Conservation (phyloP, 2,113 vertebrate genomes). For the Hemibates koningsi region DNA sequence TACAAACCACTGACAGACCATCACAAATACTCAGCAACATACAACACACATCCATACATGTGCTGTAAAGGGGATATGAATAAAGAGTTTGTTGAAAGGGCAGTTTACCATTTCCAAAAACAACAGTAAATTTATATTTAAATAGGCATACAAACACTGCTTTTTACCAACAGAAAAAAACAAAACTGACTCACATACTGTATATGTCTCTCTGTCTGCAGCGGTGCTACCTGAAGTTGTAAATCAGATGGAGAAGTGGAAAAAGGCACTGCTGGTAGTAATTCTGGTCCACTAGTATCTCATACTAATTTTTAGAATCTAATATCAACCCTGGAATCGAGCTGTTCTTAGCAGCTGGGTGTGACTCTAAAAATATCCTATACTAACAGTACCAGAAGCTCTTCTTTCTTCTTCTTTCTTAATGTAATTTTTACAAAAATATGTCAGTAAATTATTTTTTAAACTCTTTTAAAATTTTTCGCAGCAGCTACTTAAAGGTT, state of each 20-base stretch:
- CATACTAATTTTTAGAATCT: not conserved
- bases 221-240: fast-evolving
- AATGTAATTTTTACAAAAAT: not conserved
- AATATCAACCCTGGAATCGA: not conserved
- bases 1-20: not conserved
- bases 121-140: not conserved
- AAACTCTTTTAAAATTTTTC: fast-evolving
- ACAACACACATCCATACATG: not conserved
- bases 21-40: not conserved
- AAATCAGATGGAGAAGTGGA: not conserved
- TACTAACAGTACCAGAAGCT: not conserved
- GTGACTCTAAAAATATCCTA: not conserved
- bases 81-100: not conserved
- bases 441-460: not conserved
- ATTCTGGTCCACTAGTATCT: not conserved
- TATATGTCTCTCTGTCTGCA: not conserved
- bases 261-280: not conserved
- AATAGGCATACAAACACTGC: not conserved
- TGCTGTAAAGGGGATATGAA: fast-evolving
- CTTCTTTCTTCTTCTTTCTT: not conserved
- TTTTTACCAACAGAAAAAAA: not conserved
- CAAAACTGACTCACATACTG: not conserved
- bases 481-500: not conserved
- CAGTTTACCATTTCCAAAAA: fast-evolving
- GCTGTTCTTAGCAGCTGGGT: not conserved